Evolutionary conservation across 1,140 invertebrate species (phyloP), one percentile per base, ranked within the genome.

Genomic region (Thalassaphorura encarpata): DNA sequence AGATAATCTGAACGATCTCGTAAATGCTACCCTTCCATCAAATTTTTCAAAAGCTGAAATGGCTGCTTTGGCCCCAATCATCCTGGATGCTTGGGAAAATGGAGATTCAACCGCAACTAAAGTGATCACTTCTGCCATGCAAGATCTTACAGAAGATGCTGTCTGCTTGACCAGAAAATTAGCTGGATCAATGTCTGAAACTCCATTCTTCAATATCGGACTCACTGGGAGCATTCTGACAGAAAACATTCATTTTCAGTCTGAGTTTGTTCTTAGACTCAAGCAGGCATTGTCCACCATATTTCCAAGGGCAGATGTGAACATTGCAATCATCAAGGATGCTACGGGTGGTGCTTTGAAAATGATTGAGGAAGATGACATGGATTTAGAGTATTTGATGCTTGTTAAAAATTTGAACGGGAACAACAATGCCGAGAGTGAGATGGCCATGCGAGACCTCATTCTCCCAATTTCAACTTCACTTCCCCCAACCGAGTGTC

Each of bases 171-270:
- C 57, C 8, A 43, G 57, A 31, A 61, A 54, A 39, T 51, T 61
- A 21, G 5, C 11, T 19, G 18, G 15, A 51, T n/a, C 19, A 13
- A 43, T 51, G 19, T 27, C 29, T 16, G 18, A 26, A 23, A n/a
- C 27, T 5, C 3, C 8, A 3, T 16, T 36, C 16, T 39, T 60
- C 11, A 23, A n/a, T n/a, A 48, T 63, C 39, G 62, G 62, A 24
- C 33, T 63, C 26, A 60, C 62, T 4, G 62, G 62, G 3, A 63
- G 62, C 33, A 39, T 63, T 16, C 45, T 63, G 13, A 55, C 49
- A 1, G 50, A 63, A 43, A 47, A 56, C 29, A 16, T 29, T 13
- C 18, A 41, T 16, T 60, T 60, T 50, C 31, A 56, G 1, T n/a
- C n/a, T n/a, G 27, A 57, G 19, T 15, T 21, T 1, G 29, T 63